Evolutionary conservation across 2,113 vertebrate genomes (phyloP), one percentile per base, ranked within the genome.

Genomic region (Chloropsis hardwickii): DNA sequence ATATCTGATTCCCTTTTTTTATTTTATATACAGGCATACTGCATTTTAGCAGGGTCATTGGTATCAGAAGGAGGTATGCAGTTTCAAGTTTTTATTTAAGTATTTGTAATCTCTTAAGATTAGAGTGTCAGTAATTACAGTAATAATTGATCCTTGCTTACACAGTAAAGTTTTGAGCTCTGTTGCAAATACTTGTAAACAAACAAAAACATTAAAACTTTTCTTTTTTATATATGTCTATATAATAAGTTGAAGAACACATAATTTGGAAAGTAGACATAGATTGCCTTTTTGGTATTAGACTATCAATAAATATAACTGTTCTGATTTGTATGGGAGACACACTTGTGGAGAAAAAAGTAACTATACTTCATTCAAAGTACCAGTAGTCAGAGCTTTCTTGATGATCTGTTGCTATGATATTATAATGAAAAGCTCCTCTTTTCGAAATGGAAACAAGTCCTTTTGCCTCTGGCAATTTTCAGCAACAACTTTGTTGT

Each of bases 61-160:
- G 98, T 99, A 28, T 99, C 99, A 86, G 99, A 99, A 99, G 99
- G 99, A 99, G 99, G 99, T 99, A 97, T 1, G 98, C 74, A 77
- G 12, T 91, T 39, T 79, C 14, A 70, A 44, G 40, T 57, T 58
- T 93, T 37, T 65, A 2, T 80, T 94, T 42, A 54, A 88, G 40
- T 92, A n/a, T 94, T 96, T 22, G 14, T 90, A 31, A 54, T 78
- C 25, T 93, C 20, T 61, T 91, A 84, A 74, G 56, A 65, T 53
- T 85, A 35, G 2, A 10, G 4, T 87, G 74, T 89, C n/a, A 81
- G 10, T 67, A 82, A 45, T 69, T 78, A 14, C 6, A 44, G 22
- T 83, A 78, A 33, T 67, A 80, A 50, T 50, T 84, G 31, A 2
- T 24, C 50, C 12, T 53, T 96, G 70, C 33, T 92, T 81, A 82